phyloP scores from a whole-genome alignment of 2,113 vertebrate species.

The Telmatochromis sp. region DNA sequence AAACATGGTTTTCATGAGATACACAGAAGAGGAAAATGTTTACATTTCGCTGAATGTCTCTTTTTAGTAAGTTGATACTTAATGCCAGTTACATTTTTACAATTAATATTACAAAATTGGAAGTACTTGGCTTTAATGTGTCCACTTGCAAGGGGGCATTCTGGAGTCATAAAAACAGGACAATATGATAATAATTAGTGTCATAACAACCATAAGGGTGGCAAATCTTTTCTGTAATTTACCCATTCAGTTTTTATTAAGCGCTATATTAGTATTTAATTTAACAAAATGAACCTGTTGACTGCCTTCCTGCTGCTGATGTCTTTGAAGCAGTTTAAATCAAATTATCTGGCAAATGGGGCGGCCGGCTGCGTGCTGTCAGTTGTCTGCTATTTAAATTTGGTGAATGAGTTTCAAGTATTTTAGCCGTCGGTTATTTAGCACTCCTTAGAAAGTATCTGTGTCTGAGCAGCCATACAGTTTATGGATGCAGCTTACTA shows the following conservation, averaged over 20 bases:
- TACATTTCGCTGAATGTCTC: background rate
- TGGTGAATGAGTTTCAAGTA: background rate
- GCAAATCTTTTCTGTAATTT: background rate
- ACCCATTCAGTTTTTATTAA: background rate
- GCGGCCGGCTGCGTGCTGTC: rapidly evolving
- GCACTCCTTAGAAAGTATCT: background rate
- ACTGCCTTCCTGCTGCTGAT: background rate
- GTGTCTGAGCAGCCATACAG: background rate
- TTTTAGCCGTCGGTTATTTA: background rate
- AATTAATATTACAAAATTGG: background rate
- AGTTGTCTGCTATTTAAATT: too few species aligned
- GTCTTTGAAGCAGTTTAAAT: background rate
- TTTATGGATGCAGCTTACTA: background rate
- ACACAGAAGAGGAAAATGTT: background rate
- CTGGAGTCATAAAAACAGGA: background rate
- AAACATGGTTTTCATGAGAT: background rate
- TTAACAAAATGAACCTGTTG: background rate
- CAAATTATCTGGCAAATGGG: background rate
- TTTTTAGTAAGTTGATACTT: background rate
- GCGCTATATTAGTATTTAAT: background rate
- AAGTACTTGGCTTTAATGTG: background rate
- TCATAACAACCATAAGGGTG: background rate
- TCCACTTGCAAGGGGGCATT: background rate
- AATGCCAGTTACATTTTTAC: background rate
- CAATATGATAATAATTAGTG: background rate